A percentile compares a stretch with the other conserved stretches of the same genome.
These are phyloP conservation scores for Monodelphis domestica DNA, from an alignment of 2,797 vertebrate genomes.

Conservation along the genomic window DNA sequence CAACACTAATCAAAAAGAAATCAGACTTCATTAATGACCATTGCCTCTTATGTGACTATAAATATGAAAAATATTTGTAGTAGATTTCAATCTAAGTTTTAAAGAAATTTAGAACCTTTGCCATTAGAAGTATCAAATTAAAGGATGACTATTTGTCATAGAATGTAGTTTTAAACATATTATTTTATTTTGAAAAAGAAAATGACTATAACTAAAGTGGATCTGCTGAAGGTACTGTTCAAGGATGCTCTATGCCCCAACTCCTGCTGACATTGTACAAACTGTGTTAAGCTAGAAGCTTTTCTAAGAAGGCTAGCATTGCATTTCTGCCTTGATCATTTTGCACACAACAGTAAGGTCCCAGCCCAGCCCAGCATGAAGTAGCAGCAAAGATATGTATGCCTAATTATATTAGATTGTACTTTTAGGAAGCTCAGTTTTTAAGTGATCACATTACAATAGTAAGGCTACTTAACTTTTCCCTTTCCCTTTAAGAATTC, in stretches of 20 bases:
- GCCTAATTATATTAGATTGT: constrained; percentile 71
- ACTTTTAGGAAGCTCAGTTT: constrained; percentile 72
- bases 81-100: not conserved
- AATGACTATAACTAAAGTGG: constrained; percentile 26
- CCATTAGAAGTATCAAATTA: constrained; percentile 29
- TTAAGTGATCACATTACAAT: constrained; percentile 66
- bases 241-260: constrained; percentile 30
- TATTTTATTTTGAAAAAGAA: constrained; percentile 19
- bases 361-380: constrained; percentile 12
- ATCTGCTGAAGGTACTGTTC: constrained; percentile 30
- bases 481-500: constrained; percentile 80
- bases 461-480: constrained; percentile 77
- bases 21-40: not conserved
- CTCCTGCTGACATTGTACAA: not conserved
- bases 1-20: not conserved
- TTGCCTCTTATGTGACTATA: not conserved
- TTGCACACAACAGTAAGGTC: constrained; percentile 55
- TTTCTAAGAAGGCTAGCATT: constrained; percentile 4
- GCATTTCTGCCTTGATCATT: constrained; percentile 52
- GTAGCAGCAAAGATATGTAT: constrained; percentile 61
- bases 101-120: not conserved
- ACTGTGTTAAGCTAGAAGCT: constrained; percentile 39
- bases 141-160: constrained; percentile 27
- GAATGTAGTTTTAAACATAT: not conserved
- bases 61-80: not conserved